Conservation (phyloP, 2,888 invertebrate genomes). For the Phrixothrix hirtus region DNA sequence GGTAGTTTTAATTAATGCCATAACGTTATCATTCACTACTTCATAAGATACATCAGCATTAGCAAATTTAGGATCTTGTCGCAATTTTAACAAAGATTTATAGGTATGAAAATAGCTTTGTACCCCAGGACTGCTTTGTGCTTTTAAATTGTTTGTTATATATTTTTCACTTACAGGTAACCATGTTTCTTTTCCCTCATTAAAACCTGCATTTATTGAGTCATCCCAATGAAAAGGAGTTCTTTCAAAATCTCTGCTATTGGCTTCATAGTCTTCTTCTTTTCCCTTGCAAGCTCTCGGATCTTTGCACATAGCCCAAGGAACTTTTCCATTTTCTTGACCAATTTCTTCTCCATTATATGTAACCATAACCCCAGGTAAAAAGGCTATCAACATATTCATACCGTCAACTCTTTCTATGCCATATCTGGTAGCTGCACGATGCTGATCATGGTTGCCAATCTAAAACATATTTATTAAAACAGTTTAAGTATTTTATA, state of each 20-base stretch:
- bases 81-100: constrained; percentile 60
- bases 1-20: constrained; percentile 24
- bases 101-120: constrained; percentile 68
- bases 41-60: constrained; percentile 61
- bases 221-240: constrained; percentile 82
- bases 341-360: constrained; percentile 88
- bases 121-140: constrained; percentile 52
- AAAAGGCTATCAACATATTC: constrained; percentile 78
- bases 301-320: constrained; percentile 59
- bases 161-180: constrained; percentile 70
- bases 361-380: constrained; percentile 84
- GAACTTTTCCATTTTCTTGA: constrained; percentile 65
- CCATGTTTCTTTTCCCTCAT: constrained; percentile 62
- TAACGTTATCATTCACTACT: constrained; percentile 44
- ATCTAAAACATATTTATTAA: constrained; percentile 49
- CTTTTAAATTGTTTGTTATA: constrained; percentile 61
- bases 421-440: constrained; percentile 73
- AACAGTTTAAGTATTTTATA: no score
- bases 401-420: constrained; percentile 73
- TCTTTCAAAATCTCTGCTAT: constrained; percentile 55
- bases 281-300: constrained; percentile 63
- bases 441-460: constrained; percentile 77
- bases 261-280: constrained; percentile 48
- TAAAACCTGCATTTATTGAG: constrained; percentile 63
- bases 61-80: constrained; percentile 59